These are phyloP conservation scores for Trachelus tabidus DNA, from an alignment of 2,888 invertebrate genomes.

Conservation along the genomic window DNA sequence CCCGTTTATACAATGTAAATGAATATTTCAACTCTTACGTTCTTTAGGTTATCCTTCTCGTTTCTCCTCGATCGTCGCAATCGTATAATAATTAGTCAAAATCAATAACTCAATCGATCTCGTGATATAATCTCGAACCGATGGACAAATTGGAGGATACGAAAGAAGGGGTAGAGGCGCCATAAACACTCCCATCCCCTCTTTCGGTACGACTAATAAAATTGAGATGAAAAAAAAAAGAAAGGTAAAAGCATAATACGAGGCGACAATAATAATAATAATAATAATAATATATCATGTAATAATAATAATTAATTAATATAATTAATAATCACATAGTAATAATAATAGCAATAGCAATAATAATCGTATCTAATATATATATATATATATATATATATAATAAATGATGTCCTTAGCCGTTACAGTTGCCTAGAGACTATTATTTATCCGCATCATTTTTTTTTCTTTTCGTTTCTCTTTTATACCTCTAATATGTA, in stretches of 20 bases:
- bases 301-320: constrained; percentile 33
- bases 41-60: constrained; percentile 6
- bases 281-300: constrained; percentile 21
- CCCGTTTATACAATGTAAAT: background rate
- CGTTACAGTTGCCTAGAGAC: constrained; percentile 58
- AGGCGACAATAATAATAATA: constrained; percentile 8
- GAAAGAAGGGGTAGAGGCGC: background rate
- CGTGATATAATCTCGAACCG: constrained; percentile 17
- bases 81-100: background rate
- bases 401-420: constrained; percentile 54
- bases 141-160: constrained; percentile 18
- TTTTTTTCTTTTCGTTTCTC: constrained; percentile 32
- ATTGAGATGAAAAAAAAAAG: constrained; percentile 10
- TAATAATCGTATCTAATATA: constrained; percentile 38
- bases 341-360: constrained; percentile 34
- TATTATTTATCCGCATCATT: constrained; percentile 48
- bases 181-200: background rate
- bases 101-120: constrained; percentile 26
- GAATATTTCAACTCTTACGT: background rate
- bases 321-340: constrained; percentile 27
- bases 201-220: constrained; percentile 3
- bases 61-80: constrained; percentile 28
- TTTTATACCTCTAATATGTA: constrained; percentile 59
- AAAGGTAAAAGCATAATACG: constrained; percentile 1
- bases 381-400: constrained; percentile 41